phyloP scores from a whole-genome alignment of 2,113 vertebrate species.

The Ceuthmochares aereus region DNA sequence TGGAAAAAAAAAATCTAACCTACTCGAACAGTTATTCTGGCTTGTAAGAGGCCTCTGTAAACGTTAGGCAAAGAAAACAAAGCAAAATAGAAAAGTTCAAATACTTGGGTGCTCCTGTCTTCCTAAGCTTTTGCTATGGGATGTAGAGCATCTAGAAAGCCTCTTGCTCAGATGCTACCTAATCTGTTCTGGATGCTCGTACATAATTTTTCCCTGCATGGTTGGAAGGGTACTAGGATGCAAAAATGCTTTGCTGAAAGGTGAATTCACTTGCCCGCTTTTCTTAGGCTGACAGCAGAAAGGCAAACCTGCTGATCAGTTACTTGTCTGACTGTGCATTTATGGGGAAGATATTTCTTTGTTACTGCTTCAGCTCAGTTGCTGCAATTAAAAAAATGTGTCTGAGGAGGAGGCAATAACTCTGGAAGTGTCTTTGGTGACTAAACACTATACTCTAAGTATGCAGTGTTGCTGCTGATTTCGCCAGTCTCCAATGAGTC shows the following conservation, averaged over 20 bases:
- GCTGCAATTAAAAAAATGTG: slow-evolving; percentile 30
- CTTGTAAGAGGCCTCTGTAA: background rate
- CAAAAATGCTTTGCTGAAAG: background rate
- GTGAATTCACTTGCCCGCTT: background rate
- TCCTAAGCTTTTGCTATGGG: background rate
- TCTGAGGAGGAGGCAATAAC: slow-evolving; percentile 26
- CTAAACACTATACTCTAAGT: slow-evolving; percentile 15
- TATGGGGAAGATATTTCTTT: slow-evolving; percentile 3
- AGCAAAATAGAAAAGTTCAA: background rate
- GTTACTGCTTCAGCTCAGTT: background rate
- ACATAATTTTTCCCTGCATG: background rate
- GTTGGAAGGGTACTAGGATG: background rate
- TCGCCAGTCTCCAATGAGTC: slow-evolving; percentile 45
- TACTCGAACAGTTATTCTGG: background rate
- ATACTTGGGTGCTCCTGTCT: background rate
- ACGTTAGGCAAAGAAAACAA: background rate
- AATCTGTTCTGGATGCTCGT: background rate
- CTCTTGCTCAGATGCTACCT: background rate
- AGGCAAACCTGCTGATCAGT: background rate
- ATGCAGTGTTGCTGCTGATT: slow-evolving; percentile 15
- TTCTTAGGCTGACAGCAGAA: background rate
- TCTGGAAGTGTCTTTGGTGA: slow-evolving; percentile 6
- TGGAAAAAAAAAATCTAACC: background rate
- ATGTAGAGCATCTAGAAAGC: background rate
- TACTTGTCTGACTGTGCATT: slow-evolving; percentile 33